A percentile compares a stretch with the other conserved stretches of the same genome.
These are phyloP conservation scores for Aphelenchoides avenae DNA, from an alignment of 1,140 invertebrate species.

Conservation along the genomic window DNA sequence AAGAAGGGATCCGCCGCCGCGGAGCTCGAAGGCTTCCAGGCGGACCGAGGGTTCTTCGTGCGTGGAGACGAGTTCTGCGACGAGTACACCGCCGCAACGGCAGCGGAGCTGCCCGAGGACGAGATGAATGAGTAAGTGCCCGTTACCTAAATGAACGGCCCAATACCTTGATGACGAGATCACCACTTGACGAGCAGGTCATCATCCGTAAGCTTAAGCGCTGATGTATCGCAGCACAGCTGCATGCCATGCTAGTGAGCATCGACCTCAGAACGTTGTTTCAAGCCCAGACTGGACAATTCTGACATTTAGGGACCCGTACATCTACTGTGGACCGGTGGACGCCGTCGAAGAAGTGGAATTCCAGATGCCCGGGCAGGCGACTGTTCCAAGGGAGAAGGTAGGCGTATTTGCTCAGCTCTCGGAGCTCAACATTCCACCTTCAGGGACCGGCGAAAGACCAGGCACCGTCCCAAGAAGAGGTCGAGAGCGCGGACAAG, in stretches of 20 bases:
- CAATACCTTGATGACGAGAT: too few relatives aligned
- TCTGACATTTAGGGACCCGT: slow-evolving; percentile 5
- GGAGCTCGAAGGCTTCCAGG: neutral
- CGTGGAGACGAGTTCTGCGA: slow-evolving; percentile 28
- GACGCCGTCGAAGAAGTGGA: slow-evolving; percentile 49
- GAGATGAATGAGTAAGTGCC: slow-evolving; percentile 37
- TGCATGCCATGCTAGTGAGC: too few relatives aligned
- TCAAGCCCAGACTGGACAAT: too few relatives aligned
- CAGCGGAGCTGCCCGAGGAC: slow-evolving; percentile 29
- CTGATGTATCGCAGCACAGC: too few relatives aligned
- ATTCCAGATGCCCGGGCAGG: slow-evolving; percentile 47
- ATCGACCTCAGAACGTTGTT: too few relatives aligned
- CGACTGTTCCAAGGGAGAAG: slow-evolving; percentile 14
- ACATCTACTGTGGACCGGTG: slow-evolving; percentile 10
- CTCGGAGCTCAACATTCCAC: too few relatives aligned
- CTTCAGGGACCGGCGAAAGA: slow-evolving; percentile 9
- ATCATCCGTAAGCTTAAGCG: too few relatives aligned
- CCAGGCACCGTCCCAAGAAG: slow-evolving; percentile 12
- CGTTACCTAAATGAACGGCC: too few relatives aligned
- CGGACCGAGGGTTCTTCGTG: slow-evolving; percentile 35
- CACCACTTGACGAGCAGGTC: too few relatives aligned
- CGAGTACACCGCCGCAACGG: slow-evolving; percentile 28
- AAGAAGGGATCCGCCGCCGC: too few relatives aligned
- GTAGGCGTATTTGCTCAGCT: too few relatives aligned
- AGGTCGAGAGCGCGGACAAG: too few relatives aligned